Evolutionary conservation across 64 coral and sea anemone genomes (phyloP), one percentile per base, ranked within the genome.

Genomic region (Porites australiensis): DNA sequence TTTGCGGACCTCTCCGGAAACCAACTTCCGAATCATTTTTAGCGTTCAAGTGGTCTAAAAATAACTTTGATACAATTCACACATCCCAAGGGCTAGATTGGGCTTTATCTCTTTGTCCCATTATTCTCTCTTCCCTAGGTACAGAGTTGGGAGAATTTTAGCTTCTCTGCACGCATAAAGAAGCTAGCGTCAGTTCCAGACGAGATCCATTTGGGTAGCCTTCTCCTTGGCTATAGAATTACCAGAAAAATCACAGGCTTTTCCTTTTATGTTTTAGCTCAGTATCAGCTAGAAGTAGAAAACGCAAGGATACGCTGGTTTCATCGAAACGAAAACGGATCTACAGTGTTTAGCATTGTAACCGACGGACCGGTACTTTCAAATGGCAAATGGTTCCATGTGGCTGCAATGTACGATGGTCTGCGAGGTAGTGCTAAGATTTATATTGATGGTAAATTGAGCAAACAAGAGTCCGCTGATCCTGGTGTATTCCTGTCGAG

Each of bases 221-320:
- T 37, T 37, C 27, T 37, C 1, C 27, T 37, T 37, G 27, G 27
- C 27, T 37, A 37, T 37, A 37, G 27, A 37, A 37, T 37, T 37
- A 37, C 27, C 0, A 37, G 27, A 37, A 37, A 37, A 37, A 37
- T 37, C 27, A 37, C 27, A 37, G 0, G 27, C 27, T 37, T 68
- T 68, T 21, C 45, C 6, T 51, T 9, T 51, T 22, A 54, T 63
- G 44, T 70, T 89, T 69, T 57, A 98, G 96, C 96, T 54, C 98
- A 99, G 63, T 99, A 89, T 63, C 87, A 83, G 0, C 79, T 99
- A 27, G 77, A 96, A 88, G 63, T 86, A 27, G 91, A 91, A 64
- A 84, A 99, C 79, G 98, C 94, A 10, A 82, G 94, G 22, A 21
- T 99, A 43, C 77, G 83, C 21, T 99, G 98, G 98, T 99, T 99